Evolutionary conservation across 2,113 vertebrate species (phyloP), one percentile per base, ranked within the genome.

Genomic region (Chascanopsetta lugubris): DNA sequence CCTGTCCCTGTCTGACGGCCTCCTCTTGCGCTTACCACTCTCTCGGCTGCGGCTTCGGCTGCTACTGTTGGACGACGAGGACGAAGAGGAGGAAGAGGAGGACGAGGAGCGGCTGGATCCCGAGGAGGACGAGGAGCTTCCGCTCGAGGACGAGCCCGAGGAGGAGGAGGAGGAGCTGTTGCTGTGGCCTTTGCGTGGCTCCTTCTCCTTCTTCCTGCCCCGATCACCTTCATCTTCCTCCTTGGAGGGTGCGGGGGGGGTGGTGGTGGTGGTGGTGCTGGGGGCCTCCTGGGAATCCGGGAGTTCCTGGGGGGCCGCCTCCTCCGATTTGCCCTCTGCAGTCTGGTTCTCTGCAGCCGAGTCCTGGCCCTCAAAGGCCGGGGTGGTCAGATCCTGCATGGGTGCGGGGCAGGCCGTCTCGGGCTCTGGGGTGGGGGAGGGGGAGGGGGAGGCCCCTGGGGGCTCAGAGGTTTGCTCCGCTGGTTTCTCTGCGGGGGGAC

Each of bases 51-150:
- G 95, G n/a, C 91, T 95, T 24, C 90, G 95, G 32, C 89, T 93
- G 46, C 92, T 93, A 75, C 94, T 94, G 77, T 89, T 94, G 69
- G 94, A 94, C 0, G 92, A 97, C 3, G 94, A 95, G 59, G 94
- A 93, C 1, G 94, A 95, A 0, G 94, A 95, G n/a, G 89, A 90
- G 0, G 88, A 92, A 0, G 13, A 17, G 36, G 89, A 95, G 0
- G 94, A 95, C 1, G 95, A 95, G 0, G 92, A 96, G 61, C 77
- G 94, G 12, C 94, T 94, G 62, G 93, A 96, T 58, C 92, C 94
- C 0, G 88, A 91, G 26, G 91, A 91, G 0, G 89, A 95, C 38
- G 91, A 91, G 0, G 88, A 94, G 76, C 92, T 94, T 32, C 93
- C 94, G 36, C 91, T 95, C 74, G 94, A 97, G 0, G 95, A 97